Evolutionary conservation across 2,888 invertebrate species (phyloP).

Genomic region (Lymantria dispar): DNA sequence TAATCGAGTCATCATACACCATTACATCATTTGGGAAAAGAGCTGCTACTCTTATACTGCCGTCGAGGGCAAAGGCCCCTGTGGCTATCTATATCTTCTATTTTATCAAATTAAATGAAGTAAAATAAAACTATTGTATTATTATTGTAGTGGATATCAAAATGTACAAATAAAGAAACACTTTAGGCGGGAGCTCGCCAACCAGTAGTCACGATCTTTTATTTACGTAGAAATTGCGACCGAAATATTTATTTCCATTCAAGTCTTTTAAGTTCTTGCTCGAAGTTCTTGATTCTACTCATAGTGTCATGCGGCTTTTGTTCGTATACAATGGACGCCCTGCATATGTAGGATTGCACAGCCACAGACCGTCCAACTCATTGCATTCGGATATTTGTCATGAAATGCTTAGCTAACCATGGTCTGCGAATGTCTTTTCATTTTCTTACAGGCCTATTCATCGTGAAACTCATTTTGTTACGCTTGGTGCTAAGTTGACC

Average conservation of each 20-base stretch:
- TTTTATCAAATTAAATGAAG: no score
- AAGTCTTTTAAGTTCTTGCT: slow-evolving; percentile 69
- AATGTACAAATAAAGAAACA: no score
- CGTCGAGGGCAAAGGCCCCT: no score
- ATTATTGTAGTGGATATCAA: no score
- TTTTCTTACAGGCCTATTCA: slow-evolving; percentile 34
- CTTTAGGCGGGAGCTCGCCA: no score
- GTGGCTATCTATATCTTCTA: no score
- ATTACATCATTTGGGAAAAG: no score
- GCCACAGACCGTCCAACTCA: slow-evolving; percentile 60
- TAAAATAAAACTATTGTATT: no score
- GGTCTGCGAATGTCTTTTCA: slow-evolving; percentile 32
- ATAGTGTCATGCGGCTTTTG: slow-evolving; percentile 66
- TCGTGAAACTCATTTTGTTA: slow-evolving; percentile 15
- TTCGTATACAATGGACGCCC: slow-evolving; percentile 63
- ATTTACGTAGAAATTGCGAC: slow-evolving; percentile 54
- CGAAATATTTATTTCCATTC: slow-evolving; percentile 61
- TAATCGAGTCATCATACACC: no score
- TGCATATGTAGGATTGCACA: slow-evolving; percentile 65
- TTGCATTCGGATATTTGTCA: slow-evolving; percentile 61
- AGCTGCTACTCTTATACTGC: no score
- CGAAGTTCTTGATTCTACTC: slow-evolving; percentile 61
- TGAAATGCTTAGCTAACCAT: slow-evolving; percentile 39
- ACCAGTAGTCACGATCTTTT: slow-evolving; percentile 28
- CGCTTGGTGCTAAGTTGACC: no score